Conservation (phyloP, 1,140 invertebrate genomes). For the Lucilia sericata region DNA sequence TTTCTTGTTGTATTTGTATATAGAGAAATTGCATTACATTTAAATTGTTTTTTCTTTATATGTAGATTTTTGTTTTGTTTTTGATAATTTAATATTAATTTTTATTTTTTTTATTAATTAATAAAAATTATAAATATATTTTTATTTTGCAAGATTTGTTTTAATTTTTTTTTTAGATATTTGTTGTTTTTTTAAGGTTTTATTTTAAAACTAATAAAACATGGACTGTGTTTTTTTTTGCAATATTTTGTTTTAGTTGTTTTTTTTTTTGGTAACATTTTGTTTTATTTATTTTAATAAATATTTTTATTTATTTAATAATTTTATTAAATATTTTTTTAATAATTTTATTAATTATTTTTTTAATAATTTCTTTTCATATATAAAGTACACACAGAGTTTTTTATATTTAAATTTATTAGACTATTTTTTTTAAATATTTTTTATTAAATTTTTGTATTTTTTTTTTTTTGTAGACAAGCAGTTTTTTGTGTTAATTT, state of each 20-base stretch:
- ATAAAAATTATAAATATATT: constrained; percentile 34
- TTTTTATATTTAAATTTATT: constrained; percentile 13
- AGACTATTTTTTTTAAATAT: constrained; percentile 20
- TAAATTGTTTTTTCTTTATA: background rate
- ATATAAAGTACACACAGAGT: constrained; percentile 19
- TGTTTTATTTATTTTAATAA: constrained; percentile 28
- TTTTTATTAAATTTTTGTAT: background rate
- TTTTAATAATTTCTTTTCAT: background rate
- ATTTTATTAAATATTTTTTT: too few relatives aligned
- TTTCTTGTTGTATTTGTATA: constrained; percentile 46
- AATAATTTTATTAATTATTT: background rate
- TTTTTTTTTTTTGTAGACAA: too few relatives aligned
- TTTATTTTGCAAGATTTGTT: background rate
- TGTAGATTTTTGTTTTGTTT: too few relatives aligned
- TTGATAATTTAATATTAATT: background rate
- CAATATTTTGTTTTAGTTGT: background rate
- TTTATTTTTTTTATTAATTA: constrained; percentile 31
- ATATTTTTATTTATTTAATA: constrained; percentile 20
- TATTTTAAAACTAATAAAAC: constrained; percentile 47
- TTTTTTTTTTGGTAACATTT: background rate
- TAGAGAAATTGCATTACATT: constrained; percentile 50
- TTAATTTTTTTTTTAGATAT: background rate
- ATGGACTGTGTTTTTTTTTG: constrained; percentile 45
- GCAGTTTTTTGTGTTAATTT: background rate
- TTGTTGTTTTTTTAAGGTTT: background rate